phyloP scores from a whole-genome alignment of 1,140 invertebrate species.

The Sminthurides bifidus region DNA sequence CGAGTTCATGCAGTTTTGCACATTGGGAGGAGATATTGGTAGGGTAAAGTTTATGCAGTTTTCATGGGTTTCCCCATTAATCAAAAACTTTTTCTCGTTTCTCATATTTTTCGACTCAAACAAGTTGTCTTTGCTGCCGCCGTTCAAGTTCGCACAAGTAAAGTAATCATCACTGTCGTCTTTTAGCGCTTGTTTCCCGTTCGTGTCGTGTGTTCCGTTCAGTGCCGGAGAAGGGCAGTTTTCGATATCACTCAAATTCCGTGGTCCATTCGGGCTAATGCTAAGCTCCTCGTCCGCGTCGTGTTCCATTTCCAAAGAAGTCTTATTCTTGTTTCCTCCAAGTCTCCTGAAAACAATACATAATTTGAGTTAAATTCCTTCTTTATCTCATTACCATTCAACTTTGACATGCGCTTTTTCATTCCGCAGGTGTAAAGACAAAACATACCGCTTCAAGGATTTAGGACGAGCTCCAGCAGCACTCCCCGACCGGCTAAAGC shows the following conservation, averaged over 20 bases:
- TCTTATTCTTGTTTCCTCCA: slow-evolving; percentile 6
- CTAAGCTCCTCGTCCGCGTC: slow-evolving; percentile 31
- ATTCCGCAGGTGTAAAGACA: background rate
- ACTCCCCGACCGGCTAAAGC: background rate
- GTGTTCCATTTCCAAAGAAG: slow-evolving; percentile 14
- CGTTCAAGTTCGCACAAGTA: slow-evolving; percentile 2
- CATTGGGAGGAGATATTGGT: too few species aligned
- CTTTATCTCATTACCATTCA: background rate
- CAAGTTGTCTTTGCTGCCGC: background rate
- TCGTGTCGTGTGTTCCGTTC: background rate
- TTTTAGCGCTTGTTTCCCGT: background rate
- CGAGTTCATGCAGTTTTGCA: too few species aligned
- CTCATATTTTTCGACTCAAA: too few species aligned
- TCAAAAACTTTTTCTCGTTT: too few species aligned
- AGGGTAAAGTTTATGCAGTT: too few species aligned
- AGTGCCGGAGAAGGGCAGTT: background rate
- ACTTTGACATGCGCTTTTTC: too few species aligned
- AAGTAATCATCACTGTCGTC: slow-evolving; percentile 20
- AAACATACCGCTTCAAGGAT: slow-evolving; percentile 1
- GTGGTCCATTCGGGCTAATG: slow-evolving; percentile 26
- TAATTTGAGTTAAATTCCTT: background rate
- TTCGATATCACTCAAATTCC: slow-evolving; percentile 15
- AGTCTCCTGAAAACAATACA: slow-evolving; percentile 9
- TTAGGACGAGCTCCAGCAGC: too few species aligned
- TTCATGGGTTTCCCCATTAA: too few species aligned